Base-by-base conservation (phyloP, 2,113 vertebrate species). In the Eupsittula cactorum region DNA sequence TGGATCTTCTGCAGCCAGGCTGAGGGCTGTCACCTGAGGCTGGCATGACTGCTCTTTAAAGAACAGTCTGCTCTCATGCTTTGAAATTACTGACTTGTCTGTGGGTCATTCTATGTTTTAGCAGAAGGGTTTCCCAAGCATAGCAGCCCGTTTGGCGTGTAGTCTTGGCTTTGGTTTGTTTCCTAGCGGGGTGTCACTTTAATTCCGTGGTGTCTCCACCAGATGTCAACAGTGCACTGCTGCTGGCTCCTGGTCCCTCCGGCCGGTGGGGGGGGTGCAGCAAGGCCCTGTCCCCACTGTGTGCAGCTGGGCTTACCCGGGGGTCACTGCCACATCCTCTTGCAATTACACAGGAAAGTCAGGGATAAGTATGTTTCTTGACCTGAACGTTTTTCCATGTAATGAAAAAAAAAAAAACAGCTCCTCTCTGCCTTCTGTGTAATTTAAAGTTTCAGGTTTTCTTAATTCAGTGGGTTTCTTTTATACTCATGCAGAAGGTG, bases 161-260 rank as follows among this genome's bases (percentile, higher is more conserved):
- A 28, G 25, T 18, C 78, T 53, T 16, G 49, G 23, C 20, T 44
- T 74, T 50, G 52, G 9, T 57, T 68, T 27, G 41, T 13, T 21
- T 28, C 24, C 29, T 68, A 52, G 4, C n/a, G 65, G 42, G 16
- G 15, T 44, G 74, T 89, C 89, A 39, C 77, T 67, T 83, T 49
- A 85, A 24, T 85, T 89, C 42, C 74, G 0, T 65, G 78, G 16
- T 68, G 47, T 96, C 89, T 97, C 96, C 96, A 97, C 6, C 94
- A 97, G 96, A 79, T 96, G 96, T 95, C 96, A 84, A 95, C 86
- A 91, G 95, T n/a, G 94, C 86, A 8, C 96, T 87, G 41, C 7
- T 47, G 23, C 7, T 24, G 29, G 49, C 52, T 47, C 49, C 41
- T 16, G n/a, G 24, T 70, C 59, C 46, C 24, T 35, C 23, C 1